Base-by-base conservation (phyloP, 2,113 vertebrate genomes). In the Entosphenus tridentatus region DNA sequence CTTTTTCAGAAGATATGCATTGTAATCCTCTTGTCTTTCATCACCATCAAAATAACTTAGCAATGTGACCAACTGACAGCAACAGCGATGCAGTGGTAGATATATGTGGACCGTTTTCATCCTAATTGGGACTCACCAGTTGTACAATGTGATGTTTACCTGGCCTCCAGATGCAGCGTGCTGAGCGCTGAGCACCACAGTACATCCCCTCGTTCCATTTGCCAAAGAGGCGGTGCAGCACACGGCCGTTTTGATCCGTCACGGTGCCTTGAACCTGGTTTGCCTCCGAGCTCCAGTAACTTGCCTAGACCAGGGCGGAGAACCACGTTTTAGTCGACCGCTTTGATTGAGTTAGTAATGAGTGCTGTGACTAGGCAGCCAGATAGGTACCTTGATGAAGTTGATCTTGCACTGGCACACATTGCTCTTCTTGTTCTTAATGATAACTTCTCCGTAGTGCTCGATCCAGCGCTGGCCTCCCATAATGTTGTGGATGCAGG, bases 181-280 rank as follows among this genome's bases (percentile, higher is more conserved):
- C 93, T 11, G 93, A 96, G 13, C 90, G 92, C 16, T 87, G 86
- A 73, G 96, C 81, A 0, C 93, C 93, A 56, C 93, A 95, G 72
- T 86, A 98, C 70, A 98, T 81, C 3, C 91, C 91, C 76, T 98
- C 93, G 0, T 96, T 92, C 93, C 93, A 98, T 75, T 96, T 98
- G 54, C 93, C 93, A 78, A 98, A 98, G 3, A 98, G 86, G 67
- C 89, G 84, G 77, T 93, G 91, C 54, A 92, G 85, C 69, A 87
- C 86, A 75, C 95, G 96, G 56, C 93, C 93, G 75, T 96, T 92
- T 74, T 96, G 90, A 72, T 96, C 92, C 80, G 95, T 95, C 73
- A 98, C 85, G 70, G 92, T 84, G 8, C 93, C 93, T 75, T 97
- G 93, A 69, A 97, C 84, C 74, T 98, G 92, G 73, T 97, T 98